Evolutionary conservation across 35 echinoderm and acorn worm genomes (phyloP).

Genomic region (Acanthaster planci): DNA sequence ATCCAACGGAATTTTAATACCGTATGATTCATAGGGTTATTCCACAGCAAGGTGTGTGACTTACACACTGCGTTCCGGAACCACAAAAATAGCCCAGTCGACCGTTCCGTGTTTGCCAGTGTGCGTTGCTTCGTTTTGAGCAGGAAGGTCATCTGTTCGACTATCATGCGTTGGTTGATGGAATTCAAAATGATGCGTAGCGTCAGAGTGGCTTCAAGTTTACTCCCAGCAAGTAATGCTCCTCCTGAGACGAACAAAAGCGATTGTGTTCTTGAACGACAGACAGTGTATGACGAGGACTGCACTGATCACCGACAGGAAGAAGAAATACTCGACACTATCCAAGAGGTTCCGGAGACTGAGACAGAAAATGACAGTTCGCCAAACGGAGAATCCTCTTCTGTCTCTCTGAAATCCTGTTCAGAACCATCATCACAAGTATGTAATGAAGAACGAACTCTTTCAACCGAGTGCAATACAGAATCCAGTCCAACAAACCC

Average conservation of each 20-base stretch:
- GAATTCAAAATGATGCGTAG: not conserved
- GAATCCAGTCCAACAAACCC: not conserved
- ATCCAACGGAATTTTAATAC: not conserved
- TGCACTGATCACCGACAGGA: not conserved
- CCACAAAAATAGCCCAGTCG: no score
- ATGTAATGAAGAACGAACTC: not conserved
- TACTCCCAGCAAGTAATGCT: not conserved
- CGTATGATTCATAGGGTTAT: not conserved
- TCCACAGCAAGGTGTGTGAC: not conserved
- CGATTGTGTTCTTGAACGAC: not conserved
- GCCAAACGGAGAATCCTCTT: not conserved
- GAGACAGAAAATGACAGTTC: not conserved
- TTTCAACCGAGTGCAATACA: not conserved
- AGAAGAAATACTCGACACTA: slow-evolving; percentile 5
- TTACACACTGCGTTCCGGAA: no score
- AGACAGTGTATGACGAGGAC: not conserved
- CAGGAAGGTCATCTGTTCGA: not conserved
- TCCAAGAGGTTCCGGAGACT: not conserved
- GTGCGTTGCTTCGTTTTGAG: no score
- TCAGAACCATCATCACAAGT: not conserved
- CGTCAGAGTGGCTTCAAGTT: not conserved
- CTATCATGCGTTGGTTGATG: slow-evolving; percentile 1
- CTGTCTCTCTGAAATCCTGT: not conserved
- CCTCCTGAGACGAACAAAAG: not conserved
- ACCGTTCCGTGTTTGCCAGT: no score